Evolutionary conservation across 2,797 vertebrate species (phyloP).

Genomic region (Mycteria americana): DNA sequence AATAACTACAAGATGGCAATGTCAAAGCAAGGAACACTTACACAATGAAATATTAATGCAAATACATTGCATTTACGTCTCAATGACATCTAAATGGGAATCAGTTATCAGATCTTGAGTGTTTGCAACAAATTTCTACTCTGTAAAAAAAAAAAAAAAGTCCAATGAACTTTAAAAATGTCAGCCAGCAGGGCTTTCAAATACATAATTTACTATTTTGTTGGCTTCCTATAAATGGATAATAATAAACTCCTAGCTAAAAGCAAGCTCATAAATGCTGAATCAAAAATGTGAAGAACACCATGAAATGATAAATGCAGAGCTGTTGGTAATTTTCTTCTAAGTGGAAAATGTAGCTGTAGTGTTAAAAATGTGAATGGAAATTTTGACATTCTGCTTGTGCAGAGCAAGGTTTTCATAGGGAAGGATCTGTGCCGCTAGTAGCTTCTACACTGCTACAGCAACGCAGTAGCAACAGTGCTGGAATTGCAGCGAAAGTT

Average conservation of each 20-base stretch:
- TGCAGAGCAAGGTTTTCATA: not conserved
- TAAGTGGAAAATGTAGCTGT: slow-evolving; percentile 7
- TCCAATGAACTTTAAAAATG: slow-evolving; percentile 78
- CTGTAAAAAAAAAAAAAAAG: slow-evolving; percentile 13
- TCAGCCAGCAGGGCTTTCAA: slow-evolving; percentile 72
- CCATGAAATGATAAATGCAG: slow-evolving; percentile 62
- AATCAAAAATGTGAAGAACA: slow-evolving; percentile 63
- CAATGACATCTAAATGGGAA: slow-evolving; percentile 69
- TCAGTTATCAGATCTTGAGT: slow-evolving; percentile 65
- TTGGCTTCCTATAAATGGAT: slow-evolving; percentile 71
- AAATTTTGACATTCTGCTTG: slow-evolving; percentile 29
- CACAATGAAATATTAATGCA: slow-evolving; percentile 74
- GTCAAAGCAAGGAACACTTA: slow-evolving; percentile 62
- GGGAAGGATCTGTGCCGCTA: not conserved
- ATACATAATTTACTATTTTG: slow-evolving; percentile 78
- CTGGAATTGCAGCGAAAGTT: not conserved
- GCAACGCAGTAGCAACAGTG: not conserved
- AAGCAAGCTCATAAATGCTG: slow-evolving; percentile 67
- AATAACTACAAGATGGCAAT: slow-evolving; percentile 63
- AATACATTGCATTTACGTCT: slow-evolving; percentile 58
- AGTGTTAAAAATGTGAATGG: slow-evolving; percentile 32
- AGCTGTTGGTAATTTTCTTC: slow-evolving; percentile 59
- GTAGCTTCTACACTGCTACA: not conserved
- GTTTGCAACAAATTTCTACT: slow-evolving; percentile 61
- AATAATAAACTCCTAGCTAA: slow-evolving; percentile 71